These are phyloP conservation scores for Pyrrhia umbra DNA, from an alignment of 2,888 invertebrate species.

Conservation along the genomic window DNA sequence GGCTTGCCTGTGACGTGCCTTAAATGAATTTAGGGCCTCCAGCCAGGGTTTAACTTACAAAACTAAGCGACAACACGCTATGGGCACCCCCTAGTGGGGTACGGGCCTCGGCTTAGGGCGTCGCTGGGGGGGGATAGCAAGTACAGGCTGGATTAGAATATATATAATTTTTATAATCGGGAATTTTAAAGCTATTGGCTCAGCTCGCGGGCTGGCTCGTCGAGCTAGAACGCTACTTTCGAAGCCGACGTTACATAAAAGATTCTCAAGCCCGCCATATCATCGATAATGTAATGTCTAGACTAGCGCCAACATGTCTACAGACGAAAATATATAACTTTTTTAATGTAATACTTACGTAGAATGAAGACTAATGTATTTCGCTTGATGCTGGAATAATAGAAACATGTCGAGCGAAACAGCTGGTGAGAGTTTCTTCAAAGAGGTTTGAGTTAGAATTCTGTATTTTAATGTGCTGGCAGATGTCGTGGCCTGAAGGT, in stretches of 20 bases:
- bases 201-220: too few relatives aligned
- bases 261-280: background rate
- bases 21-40: too few relatives aligned
- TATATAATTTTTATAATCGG: too few relatives aligned
- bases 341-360: slow-evolving; percentile 20
- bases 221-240: too few relatives aligned
- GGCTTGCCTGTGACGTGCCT: too few relatives aligned
- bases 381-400: slow-evolving; percentile 13
- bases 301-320: slow-evolving; percentile 9
- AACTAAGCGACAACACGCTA: too few relatives aligned
- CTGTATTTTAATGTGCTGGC: background rate
- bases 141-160: too few relatives aligned
- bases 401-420: background rate
- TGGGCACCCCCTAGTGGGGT: too few relatives aligned
- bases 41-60: too few relatives aligned
- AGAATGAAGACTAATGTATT: slow-evolving; percentile 36
- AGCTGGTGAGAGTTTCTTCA: slow-evolving; percentile 8
- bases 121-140: too few relatives aligned
- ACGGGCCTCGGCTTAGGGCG: too few relatives aligned
- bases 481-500: background rate
- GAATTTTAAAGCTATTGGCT: too few relatives aligned
- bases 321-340: slow-evolving; percentile 29
- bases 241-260: background rate
- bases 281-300: slow-evolving; percentile 33
- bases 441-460: slow-evolving; percentile 1